Evolutionary conservation across 2,113 vertebrate genomes (phyloP).

Genomic region (Nesoenas mayeri): DNA sequence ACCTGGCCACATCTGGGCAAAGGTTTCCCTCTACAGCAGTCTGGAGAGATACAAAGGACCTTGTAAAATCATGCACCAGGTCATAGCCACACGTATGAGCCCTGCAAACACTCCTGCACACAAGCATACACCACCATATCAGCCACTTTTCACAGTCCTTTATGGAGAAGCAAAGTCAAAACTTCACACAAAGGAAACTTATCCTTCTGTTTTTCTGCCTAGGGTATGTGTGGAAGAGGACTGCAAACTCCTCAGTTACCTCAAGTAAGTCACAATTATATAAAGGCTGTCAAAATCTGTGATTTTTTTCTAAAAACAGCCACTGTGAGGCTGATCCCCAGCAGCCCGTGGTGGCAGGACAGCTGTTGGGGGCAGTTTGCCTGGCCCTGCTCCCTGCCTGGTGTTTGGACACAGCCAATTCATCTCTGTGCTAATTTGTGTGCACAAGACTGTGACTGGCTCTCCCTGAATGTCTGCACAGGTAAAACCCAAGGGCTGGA

Average conservation of each 20-base stretch:
- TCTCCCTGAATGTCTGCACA: background rate
- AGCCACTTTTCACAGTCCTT: background rate
- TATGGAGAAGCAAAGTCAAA: background rate
- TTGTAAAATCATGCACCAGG: background rate
- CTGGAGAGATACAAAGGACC: background rate
- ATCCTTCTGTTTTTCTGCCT: background rate
- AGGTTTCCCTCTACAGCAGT: background rate
- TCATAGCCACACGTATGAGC: background rate
- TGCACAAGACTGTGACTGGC: background rate
- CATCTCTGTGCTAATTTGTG: conserved; percentile 32
- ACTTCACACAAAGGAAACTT: background rate
- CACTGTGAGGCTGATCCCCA: background rate
- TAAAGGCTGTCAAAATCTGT: background rate
- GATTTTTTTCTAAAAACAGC: background rate
- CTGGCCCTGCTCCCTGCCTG: background rate
- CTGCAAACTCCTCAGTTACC: background rate
- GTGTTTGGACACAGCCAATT: background rate
- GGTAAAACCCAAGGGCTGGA: background rate
- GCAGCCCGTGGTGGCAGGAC: background rate
- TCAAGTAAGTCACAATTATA: background rate
- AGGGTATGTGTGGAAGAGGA: background rate
- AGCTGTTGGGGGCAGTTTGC: accelerated
- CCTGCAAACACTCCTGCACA: background rate
- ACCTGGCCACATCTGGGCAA: background rate
- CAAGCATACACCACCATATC: background rate